Conservation (phyloP, 2,797 vertebrate species). For the Galagoides demidoff region DNA sequence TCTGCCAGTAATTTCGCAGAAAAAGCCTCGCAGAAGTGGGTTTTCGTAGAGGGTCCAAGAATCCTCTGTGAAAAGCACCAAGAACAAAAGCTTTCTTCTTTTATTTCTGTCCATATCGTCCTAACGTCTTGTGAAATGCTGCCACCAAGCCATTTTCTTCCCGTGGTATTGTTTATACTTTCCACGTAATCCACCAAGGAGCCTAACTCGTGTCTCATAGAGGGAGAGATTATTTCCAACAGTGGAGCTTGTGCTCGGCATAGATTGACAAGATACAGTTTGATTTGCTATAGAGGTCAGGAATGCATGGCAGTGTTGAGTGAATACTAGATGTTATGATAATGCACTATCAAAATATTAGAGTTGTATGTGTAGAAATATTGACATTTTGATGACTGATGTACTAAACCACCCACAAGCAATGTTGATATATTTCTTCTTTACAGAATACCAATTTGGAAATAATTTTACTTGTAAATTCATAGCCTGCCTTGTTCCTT, state of each 20-base stretch:
- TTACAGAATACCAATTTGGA: conserved; percentile 43
- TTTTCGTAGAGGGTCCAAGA: neutral
- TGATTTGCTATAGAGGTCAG: conserved; percentile 40
- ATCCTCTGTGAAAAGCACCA: neutral
- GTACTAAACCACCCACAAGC: neutral
- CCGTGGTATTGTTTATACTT: neutral
- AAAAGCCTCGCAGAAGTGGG: neutral
- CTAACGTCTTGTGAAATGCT: neutral
- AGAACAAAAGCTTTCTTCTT: conserved; percentile 40
- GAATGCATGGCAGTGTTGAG: neutral
- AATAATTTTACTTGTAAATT: conserved; percentile 34
- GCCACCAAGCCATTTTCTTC: neutral
- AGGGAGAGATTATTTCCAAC: neutral
- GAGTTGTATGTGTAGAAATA: conserved; percentile 52
- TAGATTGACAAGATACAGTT: conserved; percentile 7
- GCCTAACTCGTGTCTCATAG: neutral
- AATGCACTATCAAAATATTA: conserved; percentile 15
- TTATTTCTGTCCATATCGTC: neutral
- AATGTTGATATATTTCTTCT: conserved; percentile 9
- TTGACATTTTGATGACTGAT: conserved; percentile 49
- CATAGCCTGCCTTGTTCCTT: neutral
- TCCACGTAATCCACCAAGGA: neutral
- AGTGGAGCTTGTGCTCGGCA: neutral
- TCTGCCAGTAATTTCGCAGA: conserved; percentile 65
- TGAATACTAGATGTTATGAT: neutral